Percentiles rank a stretch among this genome's conserved stretches.
Evolutionary conservation across 2,888 invertebrate species (phyloP).

Genomic region (Dryococelus australis): DNA sequence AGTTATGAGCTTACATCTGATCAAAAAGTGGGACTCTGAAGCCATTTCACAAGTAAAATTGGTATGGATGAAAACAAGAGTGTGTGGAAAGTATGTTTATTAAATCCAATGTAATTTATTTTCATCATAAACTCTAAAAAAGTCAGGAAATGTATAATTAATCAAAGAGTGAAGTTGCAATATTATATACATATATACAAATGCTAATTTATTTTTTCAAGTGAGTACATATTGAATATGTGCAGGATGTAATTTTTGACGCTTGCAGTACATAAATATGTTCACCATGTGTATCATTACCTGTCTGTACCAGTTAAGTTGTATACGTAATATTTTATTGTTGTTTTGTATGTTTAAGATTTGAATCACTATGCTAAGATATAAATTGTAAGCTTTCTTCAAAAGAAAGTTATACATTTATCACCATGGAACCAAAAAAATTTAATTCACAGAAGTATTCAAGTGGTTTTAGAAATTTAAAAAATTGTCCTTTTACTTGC

Average conservation of each 20-base stretch:
- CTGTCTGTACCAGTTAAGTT: constrained; percentile 13
- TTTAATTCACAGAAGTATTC: neutral
- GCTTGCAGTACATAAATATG: constrained; percentile 22
- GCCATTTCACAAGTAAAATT: neutral
- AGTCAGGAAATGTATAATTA: constrained; percentile 31
- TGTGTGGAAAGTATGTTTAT: constrained; percentile 4
- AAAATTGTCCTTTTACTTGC: constrained; percentile 17
- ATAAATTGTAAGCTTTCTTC: constrained; percentile 24
- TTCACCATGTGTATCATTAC: constrained; percentile 6
- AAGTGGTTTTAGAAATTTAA: constrained; percentile 19
- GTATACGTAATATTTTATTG: neutral
- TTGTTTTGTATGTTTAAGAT: constrained; percentile 5
- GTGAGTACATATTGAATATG: constrained; percentile 22
- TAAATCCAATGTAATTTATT: constrained; percentile 20
- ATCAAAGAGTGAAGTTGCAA: neutral
- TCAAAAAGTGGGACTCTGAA: neutral
- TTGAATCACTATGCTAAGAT: neutral
- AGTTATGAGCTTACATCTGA: neutral
- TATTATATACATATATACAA: constrained; percentile 27
- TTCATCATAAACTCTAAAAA: neutral
- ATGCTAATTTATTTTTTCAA: constrained; percentile 38
- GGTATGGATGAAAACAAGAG: neutral
- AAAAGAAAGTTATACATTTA: neutral
- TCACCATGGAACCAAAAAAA: neutral
- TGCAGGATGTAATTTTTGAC: neutral